Percentiles rank a stretch among this genome's conserved stretches.
phyloP scores from a whole-genome alignment of 2,113 vertebrate species.

The Athene cunicularia region DNA sequence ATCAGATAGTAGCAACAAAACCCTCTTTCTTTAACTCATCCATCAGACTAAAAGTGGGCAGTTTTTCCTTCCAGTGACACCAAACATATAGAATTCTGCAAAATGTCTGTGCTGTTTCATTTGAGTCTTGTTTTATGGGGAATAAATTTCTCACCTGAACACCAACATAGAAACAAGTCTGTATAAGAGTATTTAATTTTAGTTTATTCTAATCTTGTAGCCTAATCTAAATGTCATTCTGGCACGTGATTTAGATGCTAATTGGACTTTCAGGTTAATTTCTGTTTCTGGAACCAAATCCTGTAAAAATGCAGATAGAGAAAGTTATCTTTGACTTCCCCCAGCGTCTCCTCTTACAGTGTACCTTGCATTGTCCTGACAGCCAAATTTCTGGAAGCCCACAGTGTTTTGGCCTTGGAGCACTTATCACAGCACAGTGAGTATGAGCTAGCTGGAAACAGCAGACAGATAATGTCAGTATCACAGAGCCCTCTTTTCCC shows the following conservation, averaged over 20 bases:
- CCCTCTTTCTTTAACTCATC: background rate
- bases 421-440: background rate
- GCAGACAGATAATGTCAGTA: background rate
- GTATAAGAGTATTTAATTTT: background rate
- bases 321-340: background rate
- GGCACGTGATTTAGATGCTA: background rate
- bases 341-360: background rate
- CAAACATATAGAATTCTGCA: background rate
- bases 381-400: background rate
- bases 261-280: background rate
- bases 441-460: background rate
- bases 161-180: background rate
- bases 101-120: background rate
- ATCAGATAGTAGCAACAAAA: background rate
- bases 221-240: background rate
- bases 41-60: background rate
- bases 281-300: background rate
- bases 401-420: background rate
- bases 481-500: background rate
- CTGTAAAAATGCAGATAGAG: background rate
- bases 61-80: background rate
- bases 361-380: background rate
- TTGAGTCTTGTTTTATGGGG: background rate
- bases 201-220: background rate
- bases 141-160: background rate